Base-by-base conservation (phyloP, 2,797 vertebrate genomes). In the Gymnodraco acuticeps region DNA sequence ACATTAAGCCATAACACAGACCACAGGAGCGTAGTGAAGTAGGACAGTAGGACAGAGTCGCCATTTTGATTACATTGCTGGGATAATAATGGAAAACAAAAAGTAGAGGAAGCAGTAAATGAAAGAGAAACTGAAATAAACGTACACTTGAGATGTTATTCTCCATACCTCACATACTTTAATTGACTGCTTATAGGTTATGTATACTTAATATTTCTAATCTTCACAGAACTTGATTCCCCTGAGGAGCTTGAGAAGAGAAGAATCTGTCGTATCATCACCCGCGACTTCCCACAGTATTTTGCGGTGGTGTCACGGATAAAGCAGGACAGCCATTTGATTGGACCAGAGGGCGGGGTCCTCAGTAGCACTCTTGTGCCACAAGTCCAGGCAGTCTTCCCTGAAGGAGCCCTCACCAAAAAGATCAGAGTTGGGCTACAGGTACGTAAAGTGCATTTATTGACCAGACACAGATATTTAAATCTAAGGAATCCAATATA, bases 261-360 rank as follows among this genome's bases (percentile, higher is more conserved):
- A 83, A 95, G 98, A n/a, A 98, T 99, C 87, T 99, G 98, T 77
- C 97, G 98, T 70, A 98, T 99, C 91, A 96, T 99, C 90, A 99
- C 98, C 0, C 93, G 97, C 15, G 98, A 99, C 87, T 99, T 99
- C 90, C 98, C 98, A 0, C 98, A 99, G 85, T 99, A 98, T 92
- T 99, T 99, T 38, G 98, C 98, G 0, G 97, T 99, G 67, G 98
- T 99, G 69, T 99, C 98, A 0, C 95, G 98, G 6, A 95, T 99
- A 91, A 98, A 98, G 76, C 98, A 99, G 88, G 98, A 99, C 93
- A 99, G 97, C 92, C 96, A 98, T 80, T 92, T 98, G 73, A 99
- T 99, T 54, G 98, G 98, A 43, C 98, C 98, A 0, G 98, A 99
- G 83, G 98, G 98, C 0, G 98, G 98, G 0, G 96, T 99, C 86